Base-by-base conservation (phyloP, 2,113 vertebrate species). In the Microtus ochrogaster region DNA sequence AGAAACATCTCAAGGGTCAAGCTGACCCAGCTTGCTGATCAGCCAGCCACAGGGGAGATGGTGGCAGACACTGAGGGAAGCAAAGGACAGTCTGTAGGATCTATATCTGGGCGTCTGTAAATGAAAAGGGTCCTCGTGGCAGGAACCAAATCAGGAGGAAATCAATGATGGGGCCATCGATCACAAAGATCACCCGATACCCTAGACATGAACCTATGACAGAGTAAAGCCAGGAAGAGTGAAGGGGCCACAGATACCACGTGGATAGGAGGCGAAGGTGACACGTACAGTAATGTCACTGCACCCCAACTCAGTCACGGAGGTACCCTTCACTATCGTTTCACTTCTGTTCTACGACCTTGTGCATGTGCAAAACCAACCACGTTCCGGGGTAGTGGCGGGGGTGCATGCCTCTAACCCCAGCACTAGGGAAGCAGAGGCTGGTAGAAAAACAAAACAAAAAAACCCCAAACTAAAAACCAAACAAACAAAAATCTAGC, bases 141-240 rank as follows among this genome's bases (percentile, higher is more conserved):
- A 11, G 72, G 89, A 36, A 58, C 36, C 36, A 7, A 26, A 28
- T 26, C 1, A 41, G 61, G 28, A 66, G 19, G 79, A 44, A 74
- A 47, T 0, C 0, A 11, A 68, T 30, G 28, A 12, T 0, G 28
- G 63, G 52, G 63, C 16, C 2, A 22, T 7, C 44, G 2, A 26
- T 7, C 1, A 14, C 17, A 3, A 47, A 33, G 7, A 47, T 49
- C 49, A 55, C 63, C n/a, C 0, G 58, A 63, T 21, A n/a, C 39
- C 41, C 30, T 6, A 13, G 12, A 41, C 41, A 0, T 24, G 19
- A 49, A n/a, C 17, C 61, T 58, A 22, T 0, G 17, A 5, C 21
- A 61, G 65, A 8, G 30, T 1, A 21, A 21, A 36, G 24, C n/a
- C 17, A 44, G 26, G 17, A 52, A 16, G 49, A 10, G 63, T 10